phyloP scores from a whole-genome alignment of 2,888 invertebrate genomes.

The Tipula vernalis region DNA sequence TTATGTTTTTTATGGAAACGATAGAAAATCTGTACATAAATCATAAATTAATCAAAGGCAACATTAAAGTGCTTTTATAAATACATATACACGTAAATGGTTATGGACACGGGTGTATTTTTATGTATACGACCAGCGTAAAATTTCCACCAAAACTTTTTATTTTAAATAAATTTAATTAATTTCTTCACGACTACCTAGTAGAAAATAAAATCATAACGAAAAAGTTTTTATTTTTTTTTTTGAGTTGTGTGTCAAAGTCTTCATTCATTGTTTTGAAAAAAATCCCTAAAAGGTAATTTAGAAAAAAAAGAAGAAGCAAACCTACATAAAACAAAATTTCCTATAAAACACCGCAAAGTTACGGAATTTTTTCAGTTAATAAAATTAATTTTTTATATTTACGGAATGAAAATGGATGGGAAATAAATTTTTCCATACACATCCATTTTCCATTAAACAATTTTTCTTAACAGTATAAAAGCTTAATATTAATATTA shows the following conservation, averaged over 20 bases:
- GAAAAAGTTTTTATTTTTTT: background rate
- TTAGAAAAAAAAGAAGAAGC: background rate
- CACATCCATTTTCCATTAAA: background rate
- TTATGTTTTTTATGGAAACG: background rate
- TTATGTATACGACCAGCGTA: background rate
- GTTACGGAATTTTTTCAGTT: background rate
- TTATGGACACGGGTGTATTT: background rate
- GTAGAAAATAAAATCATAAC: background rate
- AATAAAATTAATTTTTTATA: background rate
- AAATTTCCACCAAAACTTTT: background rate
- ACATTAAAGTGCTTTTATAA: background rate
- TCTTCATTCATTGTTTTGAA: background rate
- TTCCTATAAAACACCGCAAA: background rate
- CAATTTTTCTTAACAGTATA: background rate
- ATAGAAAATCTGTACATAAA: background rate
- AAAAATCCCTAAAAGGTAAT: background rate
- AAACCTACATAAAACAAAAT: background rate
- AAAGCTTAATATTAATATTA: no score
- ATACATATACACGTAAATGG: background rate
- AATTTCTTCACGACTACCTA: background rate
- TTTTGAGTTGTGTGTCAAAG: background rate
- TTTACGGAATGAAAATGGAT: background rate
- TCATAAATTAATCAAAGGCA: background rate
- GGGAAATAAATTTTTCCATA: background rate
- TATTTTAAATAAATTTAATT: background rate